Conservation (phyloP, 2,113 vertebrate genomes). For the Dasypus novemcinctus region DNA sequence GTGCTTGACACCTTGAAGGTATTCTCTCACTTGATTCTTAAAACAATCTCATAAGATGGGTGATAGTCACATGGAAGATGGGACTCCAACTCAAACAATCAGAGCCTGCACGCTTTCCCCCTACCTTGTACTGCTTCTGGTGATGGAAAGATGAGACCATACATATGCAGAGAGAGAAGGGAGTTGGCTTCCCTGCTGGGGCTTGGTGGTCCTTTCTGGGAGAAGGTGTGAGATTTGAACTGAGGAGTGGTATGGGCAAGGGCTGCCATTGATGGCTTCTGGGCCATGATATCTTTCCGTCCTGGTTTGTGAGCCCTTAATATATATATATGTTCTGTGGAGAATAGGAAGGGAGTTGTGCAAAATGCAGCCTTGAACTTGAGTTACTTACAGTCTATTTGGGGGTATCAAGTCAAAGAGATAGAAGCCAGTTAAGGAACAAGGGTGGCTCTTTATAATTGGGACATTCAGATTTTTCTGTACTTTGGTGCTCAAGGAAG, state of each 20-base stretch:
- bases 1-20: background rate
- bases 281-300: background rate
- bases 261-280: background rate
- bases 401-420: background rate
- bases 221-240: background rate
- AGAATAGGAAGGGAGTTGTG: background rate
- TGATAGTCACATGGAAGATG: background rate
- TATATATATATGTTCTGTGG: background rate
- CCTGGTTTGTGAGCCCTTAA: background rate
- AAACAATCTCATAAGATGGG: background rate
- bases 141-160: background rate
- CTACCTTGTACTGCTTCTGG: too few species aligned
- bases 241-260: background rate
- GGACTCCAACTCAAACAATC: background rate
- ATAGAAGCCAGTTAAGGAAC: background rate
- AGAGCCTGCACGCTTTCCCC: too few species aligned
- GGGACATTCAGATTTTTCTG: background rate
- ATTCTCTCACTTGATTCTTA: background rate
- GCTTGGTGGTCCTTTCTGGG: background rate
- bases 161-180: fast-evolving
- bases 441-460: background rate
- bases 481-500: background rate
- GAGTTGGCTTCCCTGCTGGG: background rate
- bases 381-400: background rate
- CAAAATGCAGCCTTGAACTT: background rate